Percentiles rank a stretch among this genome's conserved stretches.
Evolutionary conservation across 2,797 vertebrate genomes (phyloP).

Genomic region (Bovichtus diacanthus): DNA sequence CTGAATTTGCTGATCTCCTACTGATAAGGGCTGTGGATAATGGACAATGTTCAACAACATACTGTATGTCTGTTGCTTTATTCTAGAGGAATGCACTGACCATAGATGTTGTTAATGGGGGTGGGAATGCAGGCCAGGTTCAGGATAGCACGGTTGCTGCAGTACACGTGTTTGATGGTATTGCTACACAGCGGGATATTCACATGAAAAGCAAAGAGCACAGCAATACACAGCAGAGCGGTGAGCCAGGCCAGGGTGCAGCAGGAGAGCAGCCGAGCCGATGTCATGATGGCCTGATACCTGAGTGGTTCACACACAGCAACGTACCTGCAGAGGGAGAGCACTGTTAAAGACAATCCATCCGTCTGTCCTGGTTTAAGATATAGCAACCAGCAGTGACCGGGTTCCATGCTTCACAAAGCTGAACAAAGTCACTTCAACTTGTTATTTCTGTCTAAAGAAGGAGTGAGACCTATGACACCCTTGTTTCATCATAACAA

Average conservation of each 20-base stretch:
- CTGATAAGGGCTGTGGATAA: neutral
- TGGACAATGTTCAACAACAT: neutral
- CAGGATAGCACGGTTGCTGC: constrained; percentile 70
- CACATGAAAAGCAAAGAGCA: constrained; percentile 62
- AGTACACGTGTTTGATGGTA: constrained; percentile 64
- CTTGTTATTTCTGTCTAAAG: no score
- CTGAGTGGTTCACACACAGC: constrained; percentile 73
- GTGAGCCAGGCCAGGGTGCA: constrained; percentile 63
- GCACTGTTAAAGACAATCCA: neutral
- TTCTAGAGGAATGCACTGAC: constrained; percentile 26
- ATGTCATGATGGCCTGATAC: constrained; percentile 71
- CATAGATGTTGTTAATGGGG: constrained; percentile 56
- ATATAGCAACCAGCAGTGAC: no score
- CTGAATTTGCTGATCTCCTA: neutral
- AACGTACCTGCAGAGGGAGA: constrained; percentile 58
- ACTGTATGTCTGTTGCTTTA: neutral
- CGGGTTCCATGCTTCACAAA: no score
- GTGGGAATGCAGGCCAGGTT: constrained; percentile 64
- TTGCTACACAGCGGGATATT: constrained; percentile 57
- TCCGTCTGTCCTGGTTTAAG: neutral
- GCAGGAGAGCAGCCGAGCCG: constrained; percentile 46
- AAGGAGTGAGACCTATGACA: no score
- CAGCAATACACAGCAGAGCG: constrained; percentile 46
- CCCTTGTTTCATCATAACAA: no score
- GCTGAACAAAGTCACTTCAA: no score